These are phyloP conservation scores for Delia radicum DNA, from an alignment of 1,140 invertebrate genomes.

Conservation along the genomic window DNA sequence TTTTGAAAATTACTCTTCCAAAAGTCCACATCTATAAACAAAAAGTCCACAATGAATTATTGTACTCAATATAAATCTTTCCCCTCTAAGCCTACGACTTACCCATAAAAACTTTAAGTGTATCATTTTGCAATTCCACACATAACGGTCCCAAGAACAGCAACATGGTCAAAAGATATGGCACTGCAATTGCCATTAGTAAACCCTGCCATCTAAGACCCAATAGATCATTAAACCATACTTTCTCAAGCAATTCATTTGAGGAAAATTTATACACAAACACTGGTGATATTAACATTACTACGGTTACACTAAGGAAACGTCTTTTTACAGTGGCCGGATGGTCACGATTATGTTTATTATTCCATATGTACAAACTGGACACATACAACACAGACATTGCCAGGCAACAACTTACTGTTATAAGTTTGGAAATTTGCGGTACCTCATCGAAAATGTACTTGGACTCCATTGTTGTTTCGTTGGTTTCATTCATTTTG, in stretches of 20 bases:
- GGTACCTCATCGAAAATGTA: slow-evolving; percentile 31
- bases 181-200: slow-evolving; percentile 70
- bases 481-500: slow-evolving; percentile 19
- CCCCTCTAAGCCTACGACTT: slow-evolving; percentile 35
- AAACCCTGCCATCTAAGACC: slow-evolving; percentile 76
- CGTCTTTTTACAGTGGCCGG: slow-evolving; percentile 84
- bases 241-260: slow-evolving; percentile 62
- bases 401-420: slow-evolving; percentile 66
- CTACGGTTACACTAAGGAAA: slow-evolving; percentile 81
- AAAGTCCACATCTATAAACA: slow-evolving; percentile 71
- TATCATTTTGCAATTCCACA: slow-evolving; percentile 69
- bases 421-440: slow-evolving; percentile 40
- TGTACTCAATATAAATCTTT: too few species aligned
- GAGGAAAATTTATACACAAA: slow-evolving; percentile 72
- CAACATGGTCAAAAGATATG: slow-evolving; percentile 78
- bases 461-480: slow-evolving; percentile 5
- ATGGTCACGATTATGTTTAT: slow-evolving; percentile 76
- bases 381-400: slow-evolving; percentile 76
- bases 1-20: slow-evolving; percentile 73
- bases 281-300: slow-evolving; percentile 76
- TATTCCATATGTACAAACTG: slow-evolving; percentile 82
- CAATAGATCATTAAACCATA: slow-evolving; percentile 69
- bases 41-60: too few species aligned
- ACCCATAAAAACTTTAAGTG: slow-evolving; percentile 72
- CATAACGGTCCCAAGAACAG: slow-evolving; percentile 82